Evolutionary conservation across 1,140 invertebrate genomes (phyloP).

Genomic region (Parasteatoda tepidariorum): DNA sequence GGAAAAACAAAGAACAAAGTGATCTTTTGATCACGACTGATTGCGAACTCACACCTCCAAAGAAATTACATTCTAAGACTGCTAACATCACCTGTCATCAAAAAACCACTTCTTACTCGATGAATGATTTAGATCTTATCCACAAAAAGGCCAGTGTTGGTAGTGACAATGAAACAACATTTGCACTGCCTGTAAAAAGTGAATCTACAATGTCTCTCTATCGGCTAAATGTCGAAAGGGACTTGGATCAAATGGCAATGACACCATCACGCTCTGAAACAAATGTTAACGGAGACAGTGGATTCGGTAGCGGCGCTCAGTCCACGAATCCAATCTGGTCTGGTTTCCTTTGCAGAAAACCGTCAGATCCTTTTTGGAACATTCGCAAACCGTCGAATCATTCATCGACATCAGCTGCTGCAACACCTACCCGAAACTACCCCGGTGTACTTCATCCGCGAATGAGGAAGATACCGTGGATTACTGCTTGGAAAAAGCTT

Average conservation of each 20-base stretch:
- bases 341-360: slow-evolving; percentile 31
- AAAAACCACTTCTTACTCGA: slow-evolving; percentile 68
- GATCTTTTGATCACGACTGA: not conserved
- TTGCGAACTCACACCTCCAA: not conserved
- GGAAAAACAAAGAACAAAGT: not conserved
- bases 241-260: slow-evolving; percentile 13
- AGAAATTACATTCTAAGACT: not conserved
- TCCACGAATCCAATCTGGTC: slow-evolving; percentile 50
- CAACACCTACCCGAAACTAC: slow-evolving; percentile 8
- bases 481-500: slow-evolving; percentile 45
- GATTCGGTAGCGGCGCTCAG: slow-evolving; percentile 37
- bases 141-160: slow-evolving; percentile 3
- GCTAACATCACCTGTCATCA: not conserved
- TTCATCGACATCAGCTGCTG: not conserved
- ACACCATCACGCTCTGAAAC: slow-evolving; percentile 29
- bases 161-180: slow-evolving; percentile 59
- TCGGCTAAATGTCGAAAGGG: slow-evolving; percentile 28
- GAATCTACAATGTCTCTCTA: slow-evolving; percentile 65
- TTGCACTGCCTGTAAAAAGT: slow-evolving; percentile 64
- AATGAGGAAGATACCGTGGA: slow-evolving; percentile 51
- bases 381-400: slow-evolving; percentile 19
- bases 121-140: slow-evolving; percentile 71
- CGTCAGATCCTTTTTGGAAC: slow-evolving; percentile 46
- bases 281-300: slow-evolving; percentile 53
- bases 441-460: slow-evolving; percentile 29